Base-by-base conservation (phyloP, 2,797 vertebrate species). In the Onychomys leucogaster region DNA sequence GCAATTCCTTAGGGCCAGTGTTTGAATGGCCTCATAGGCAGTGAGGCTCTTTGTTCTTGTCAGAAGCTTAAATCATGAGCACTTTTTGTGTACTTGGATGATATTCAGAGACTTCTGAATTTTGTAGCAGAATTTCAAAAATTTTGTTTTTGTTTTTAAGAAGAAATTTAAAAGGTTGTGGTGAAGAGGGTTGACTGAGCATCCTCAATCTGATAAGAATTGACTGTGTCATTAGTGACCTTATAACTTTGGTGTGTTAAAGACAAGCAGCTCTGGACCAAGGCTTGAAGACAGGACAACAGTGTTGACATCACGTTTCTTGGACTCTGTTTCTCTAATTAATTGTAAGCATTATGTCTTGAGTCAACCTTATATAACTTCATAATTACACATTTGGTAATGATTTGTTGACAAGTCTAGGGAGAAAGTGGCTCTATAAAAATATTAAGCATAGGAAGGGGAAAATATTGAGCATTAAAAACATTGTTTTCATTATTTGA, bases 131-230 rank as follows among this genome's bases (percentile, higher is more conserved):
- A 37, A 41, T 71, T 69, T 37, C 34, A 90, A 86, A 46, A 95
- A 76, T 2, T 85, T 17, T 95, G 71, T 83, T 90, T 96, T 94
- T 9, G 55, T 65, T 90, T 61, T 96, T 46, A 94, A 92, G 59
- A 25, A 21, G 34, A 73, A 55, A 37, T 85, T 46, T 76, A 82
- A 95, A 95, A 73, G 86, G 23, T 86, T 81, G 41, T 57, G 76
- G 4, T 84, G 37, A 96, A 41, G 37, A 91, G 41, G 61, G 25
- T n/a, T 88, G 49, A 80, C 23, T 67, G 17, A 46, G 55, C 14
- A 55, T 16, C 41, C 84, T 63, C 52, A 82, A 55, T 95, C 52
- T 75, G 32, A 81, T 73, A 23, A 94, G 55, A 94, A 57, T 43
- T 61, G n/a, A 81, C 14, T 16, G 1, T 65, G 23, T 57, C 2